Evolutionary conservation across 2,888 invertebrate species (phyloP).

Genomic region (Pyralis farinalis): DNA sequence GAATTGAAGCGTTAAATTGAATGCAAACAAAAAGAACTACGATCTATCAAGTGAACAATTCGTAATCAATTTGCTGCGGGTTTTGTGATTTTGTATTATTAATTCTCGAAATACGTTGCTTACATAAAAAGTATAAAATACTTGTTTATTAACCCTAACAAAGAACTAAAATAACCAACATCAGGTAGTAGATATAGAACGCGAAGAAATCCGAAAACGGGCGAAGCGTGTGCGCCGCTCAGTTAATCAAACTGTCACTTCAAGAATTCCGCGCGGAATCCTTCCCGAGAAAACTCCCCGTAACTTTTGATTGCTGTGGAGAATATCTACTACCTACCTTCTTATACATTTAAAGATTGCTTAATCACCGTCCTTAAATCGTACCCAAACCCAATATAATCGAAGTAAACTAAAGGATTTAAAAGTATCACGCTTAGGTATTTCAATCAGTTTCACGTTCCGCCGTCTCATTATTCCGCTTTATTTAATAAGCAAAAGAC

Average conservation of each 20-base stretch:
- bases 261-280: constrained; percentile 78
- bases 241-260: constrained; percentile 81
- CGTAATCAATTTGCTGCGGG: constrained; percentile 51
- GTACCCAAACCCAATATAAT: constrained; percentile 28
- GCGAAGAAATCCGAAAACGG: constrained; percentile 65
- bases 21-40: constrained; percentile 57
- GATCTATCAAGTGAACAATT: constrained; percentile 53
- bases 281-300: constrained; percentile 70
- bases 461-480: constrained; percentile 54
- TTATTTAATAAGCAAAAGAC: constrained; percentile 62
- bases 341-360: constrained; percentile 56
- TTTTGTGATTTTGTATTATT: constrained; percentile 36
- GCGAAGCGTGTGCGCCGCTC: constrained; percentile 72
- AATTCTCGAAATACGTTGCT: constrained; percentile 24
- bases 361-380: constrained; percentile 60
- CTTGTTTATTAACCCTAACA: neutral
- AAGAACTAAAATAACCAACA: constrained; percentile 5
- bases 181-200: constrained; percentile 49
- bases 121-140: constrained; percentile 10
- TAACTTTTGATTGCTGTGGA: constrained; percentile 76
- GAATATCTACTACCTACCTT: constrained; percentile 67
- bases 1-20: constrained; percentile 46
- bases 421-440: constrained; percentile 21
- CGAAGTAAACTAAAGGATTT: constrained; percentile 17
- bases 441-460: constrained; percentile 53